These are phyloP conservation scores for Caenorhabditis becei DNA, from an alignment of 2,888 invertebrate species.

Conservation along the genomic window DNA sequence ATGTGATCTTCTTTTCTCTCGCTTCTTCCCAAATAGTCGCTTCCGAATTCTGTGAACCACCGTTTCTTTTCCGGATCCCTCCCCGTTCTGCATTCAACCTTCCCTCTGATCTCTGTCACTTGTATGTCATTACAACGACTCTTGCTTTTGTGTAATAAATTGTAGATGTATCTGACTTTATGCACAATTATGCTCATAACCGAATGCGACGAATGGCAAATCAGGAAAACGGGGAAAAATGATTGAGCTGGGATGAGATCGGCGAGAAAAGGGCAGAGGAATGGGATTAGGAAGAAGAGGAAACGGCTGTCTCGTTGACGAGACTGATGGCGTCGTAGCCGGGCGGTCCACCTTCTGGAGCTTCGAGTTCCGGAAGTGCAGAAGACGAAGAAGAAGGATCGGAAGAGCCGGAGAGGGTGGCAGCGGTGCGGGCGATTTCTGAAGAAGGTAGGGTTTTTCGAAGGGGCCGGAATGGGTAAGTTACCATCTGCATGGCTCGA, in stretches of 20 bases:
- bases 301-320: constrained; percentile 31
- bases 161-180: constrained; percentile 6
- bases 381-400: constrained; percentile 7
- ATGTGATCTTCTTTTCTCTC: constrained; percentile 36
- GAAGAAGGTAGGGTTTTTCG: not conserved
- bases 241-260: constrained; percentile 6
- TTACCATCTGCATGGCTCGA: constrained; percentile 35
- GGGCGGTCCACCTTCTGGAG: constrained; percentile 50
- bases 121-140: constrained; percentile 51
- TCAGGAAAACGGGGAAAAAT: not conserved
- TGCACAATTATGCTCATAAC: constrained; percentile 37
- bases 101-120: constrained; percentile 55
- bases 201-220: constrained; percentile 40
- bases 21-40: constrained; percentile 1
- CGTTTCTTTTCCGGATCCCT: not conserved
- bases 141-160: constrained; percentile 15
- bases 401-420: constrained; percentile 1
- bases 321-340: constrained; percentile 52
- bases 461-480: not conserved
- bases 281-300: not conserved
- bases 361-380: constrained; percentile 41
- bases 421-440: constrained; percentile 28
- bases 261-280: constrained; percentile 9
- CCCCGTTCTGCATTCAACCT: constrained; percentile 2
- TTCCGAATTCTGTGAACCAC: not conserved